Evolutionary conservation across 2,113 vertebrate species (phyloP).

Genomic region (Glaucomys volans): DNA sequence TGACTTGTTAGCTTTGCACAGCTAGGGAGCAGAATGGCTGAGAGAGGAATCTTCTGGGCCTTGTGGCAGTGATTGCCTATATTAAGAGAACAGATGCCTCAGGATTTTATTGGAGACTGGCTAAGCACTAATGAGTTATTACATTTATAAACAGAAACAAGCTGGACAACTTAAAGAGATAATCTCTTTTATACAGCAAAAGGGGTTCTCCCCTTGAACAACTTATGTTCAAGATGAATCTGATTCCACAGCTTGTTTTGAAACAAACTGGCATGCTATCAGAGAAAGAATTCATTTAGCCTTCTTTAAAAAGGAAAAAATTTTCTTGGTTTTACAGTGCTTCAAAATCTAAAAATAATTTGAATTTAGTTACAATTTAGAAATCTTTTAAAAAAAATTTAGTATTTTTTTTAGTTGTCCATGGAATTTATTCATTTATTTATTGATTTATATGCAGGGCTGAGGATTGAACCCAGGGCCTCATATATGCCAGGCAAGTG

Average conservation of each 20-base stretch:
- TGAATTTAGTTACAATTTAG: conserved; percentile 55
- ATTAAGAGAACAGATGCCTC: not conserved
- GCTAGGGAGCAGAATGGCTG: not conserved
- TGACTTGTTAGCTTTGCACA: not conserved
- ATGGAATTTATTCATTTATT: too few species aligned
- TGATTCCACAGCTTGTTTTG: not conserved
- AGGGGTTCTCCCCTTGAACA: not conserved
- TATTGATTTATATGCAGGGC: too few species aligned
- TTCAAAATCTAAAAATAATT: conserved; percentile 63
- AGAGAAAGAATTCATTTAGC: conserved; percentile 18
- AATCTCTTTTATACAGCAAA: not conserved
- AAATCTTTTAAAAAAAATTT: too few species aligned
- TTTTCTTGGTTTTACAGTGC: not conserved
- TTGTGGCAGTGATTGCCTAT: not conserved
- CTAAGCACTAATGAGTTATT: not conserved
- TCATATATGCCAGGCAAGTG: too few species aligned
- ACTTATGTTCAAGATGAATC: not conserved
- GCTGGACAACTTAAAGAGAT: not conserved
- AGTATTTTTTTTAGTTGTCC: not conserved
- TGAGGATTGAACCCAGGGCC: too few species aligned
- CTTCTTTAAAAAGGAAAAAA: conserved; percentile 56
- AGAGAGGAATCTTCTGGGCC: not conserved
- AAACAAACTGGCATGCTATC: conserved; percentile 1
- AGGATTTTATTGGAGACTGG: not conserved
- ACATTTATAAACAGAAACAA: conserved; percentile 9